Evolutionary conservation across 53 echinoderm and acorn worm genomes (phyloP), one percentile per base, ranked within the genome.

Genomic region (Henricia sp.): DNA sequence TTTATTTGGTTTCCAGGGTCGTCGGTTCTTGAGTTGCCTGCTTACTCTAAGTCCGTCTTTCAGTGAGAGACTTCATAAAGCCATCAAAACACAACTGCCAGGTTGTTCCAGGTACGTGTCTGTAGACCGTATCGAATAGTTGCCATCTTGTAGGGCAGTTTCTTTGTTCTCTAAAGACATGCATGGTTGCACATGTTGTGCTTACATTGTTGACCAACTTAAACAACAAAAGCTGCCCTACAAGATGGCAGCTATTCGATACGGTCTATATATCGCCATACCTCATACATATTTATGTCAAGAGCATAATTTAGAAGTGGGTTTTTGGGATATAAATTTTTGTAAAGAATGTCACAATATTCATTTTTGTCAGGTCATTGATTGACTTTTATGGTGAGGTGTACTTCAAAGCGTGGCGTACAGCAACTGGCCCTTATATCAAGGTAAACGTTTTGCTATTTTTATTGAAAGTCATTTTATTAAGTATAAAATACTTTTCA

Each of bases 371-470:
- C 62, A 94, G 94, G 71, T 66, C 74, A 17, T 72, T 86, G 86
- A 55, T 94, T 57, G 83, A 89, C 35, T 87, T 43, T 40, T 94
- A 94, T 48, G 94, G 88, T 5, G 91, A 89, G 39, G 60, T 94
- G 12, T 94, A 94, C 84, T 91, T 94, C 87, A 91, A 91, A 87
- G 91, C 94, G 0, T 94, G 94, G 94, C 83, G 89, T 32, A 69
- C 48, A 34, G 84, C 91, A 16, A 57, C 41, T 29, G 64, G 83
- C 2, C 83, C 86, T 26, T 67, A 37, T 38, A 28, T 74, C 1
- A 67, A 86, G 86, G 86, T 86, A 67, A 58, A 27, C 16, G 36
- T 51, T 70, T 28, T n/a, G n/a, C n/a, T n/a, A n/a, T n/a, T n/a
- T n/a, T n/a, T n/a, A n/a, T n/a, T n/a, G n/a, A n/a, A n/a, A n/a